Conservation (phyloP, 1,140 invertebrate species). For the Zophobas atratus region DNA sequence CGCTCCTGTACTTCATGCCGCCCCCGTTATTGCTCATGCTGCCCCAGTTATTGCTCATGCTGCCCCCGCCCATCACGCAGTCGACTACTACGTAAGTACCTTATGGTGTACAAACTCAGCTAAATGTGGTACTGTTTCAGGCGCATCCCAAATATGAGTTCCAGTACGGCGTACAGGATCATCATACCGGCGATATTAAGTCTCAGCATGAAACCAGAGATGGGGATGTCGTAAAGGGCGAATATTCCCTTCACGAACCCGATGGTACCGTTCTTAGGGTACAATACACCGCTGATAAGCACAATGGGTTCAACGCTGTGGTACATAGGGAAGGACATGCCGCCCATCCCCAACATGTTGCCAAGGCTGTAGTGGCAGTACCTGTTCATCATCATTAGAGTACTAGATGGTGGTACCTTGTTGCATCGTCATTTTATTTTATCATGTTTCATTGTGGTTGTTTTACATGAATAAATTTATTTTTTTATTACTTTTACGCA, state of each 20-base stretch:
- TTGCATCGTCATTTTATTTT: conserved; percentile 6
- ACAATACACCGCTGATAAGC: conserved; percentile 79
- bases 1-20: conserved; percentile 67
- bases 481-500: neutral
- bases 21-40: conserved; percentile 63
- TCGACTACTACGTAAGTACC: conserved; percentile 20
- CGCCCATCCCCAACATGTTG: conserved; percentile 2
- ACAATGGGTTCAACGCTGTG: conserved; percentile 75
- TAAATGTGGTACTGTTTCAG: neutral
- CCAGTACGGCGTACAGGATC: conserved; percentile 64
- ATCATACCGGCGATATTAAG: conserved; percentile 66
- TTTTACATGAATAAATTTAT: conserved; percentile 1
- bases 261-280: conserved; percentile 72
- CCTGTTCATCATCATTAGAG: neutral
- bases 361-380: conserved; percentile 1
- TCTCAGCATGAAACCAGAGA: conserved; percentile 63
- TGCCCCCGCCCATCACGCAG: conserved; percentile 16
- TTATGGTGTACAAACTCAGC: neutral
- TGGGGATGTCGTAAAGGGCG: conserved; percentile 57
- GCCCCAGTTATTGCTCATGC: conserved; percentile 6
- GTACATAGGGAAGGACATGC: conserved; percentile 59
- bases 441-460: conserved; percentile 7
- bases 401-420: neutral
- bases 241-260: conserved; percentile 65
- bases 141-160: conserved; percentile 60